A percentile compares a stretch with the other conserved stretches of the same genome.
phyloP scores from a whole-genome alignment of 2,113 vertebrate genomes.

The Solea senegalensis region DNA sequence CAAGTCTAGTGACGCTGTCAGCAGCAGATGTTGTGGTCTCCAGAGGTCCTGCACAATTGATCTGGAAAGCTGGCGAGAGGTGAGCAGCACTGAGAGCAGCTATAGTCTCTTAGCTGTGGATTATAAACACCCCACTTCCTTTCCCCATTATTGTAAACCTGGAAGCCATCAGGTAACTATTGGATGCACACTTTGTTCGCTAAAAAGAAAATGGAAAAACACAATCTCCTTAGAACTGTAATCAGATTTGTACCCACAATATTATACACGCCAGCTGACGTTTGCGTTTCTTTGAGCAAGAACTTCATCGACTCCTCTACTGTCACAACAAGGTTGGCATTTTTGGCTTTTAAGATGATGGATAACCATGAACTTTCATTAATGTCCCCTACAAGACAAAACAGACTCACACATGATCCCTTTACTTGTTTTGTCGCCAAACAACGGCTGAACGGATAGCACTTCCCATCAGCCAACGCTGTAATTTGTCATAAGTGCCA shows the following conservation, averaged over 20 bases:
- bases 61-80: constrained; percentile 38
- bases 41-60: constrained; percentile 54
- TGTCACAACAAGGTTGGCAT: not conserved
- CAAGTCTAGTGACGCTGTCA: constrained; percentile 63
- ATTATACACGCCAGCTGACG: not conserved
- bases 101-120: constrained; percentile 27
- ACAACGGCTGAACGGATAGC: too few relatives aligned
- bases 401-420: not conserved
- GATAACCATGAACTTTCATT: not conserved
- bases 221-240: not conserved
- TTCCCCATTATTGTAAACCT: constrained; percentile 4
- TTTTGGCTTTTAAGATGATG: not conserved
- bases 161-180: not conserved
- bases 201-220: not conserved
- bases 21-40: constrained; percentile 49
- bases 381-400: too few relatives aligned
- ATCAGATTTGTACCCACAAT: not conserved
- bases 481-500: too few relatives aligned
- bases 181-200: not conserved
- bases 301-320: not conserved
- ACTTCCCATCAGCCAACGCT: too few relatives aligned
- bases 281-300: not conserved
- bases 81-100: constrained; percentile 36
- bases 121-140: constrained; percentile 1
- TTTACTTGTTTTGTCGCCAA: not conserved